Base-by-base conservation (phyloP, 2,888 invertebrate genomes). In the Pammene fasciana region DNA sequence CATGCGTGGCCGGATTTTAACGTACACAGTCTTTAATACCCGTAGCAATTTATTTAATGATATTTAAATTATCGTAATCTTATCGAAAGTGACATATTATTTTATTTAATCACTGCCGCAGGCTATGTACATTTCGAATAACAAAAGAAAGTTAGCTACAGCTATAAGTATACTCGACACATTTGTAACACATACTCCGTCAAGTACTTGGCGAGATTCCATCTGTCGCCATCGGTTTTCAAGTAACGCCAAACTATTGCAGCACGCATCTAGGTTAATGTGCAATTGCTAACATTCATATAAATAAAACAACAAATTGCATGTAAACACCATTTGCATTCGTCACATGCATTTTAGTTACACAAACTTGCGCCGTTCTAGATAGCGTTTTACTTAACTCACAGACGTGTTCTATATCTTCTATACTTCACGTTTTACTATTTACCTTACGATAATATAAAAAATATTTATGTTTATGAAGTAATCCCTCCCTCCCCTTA, bases 201-300 rank as follows among this genome's bases (percentile, higher is more conserved):
- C 72, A 77, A 75, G 72, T 72, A 80, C 77, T 83, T 85, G 83
- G 85, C 84, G 74, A 73, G 75, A 71, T 71, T 85, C 83, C 82
- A 85, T 81, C 70, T 70, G 68, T 71, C 72, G 72, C 68, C 75
- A 74, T 75, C 38, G 57, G 74, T 73, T 73, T 68, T 65, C 67
- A 72, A 74, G 76, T 73, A 76, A 68, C 72, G 72, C 75, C 73
- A 74, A 76, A 76, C 75, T 75, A 76, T 75, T 78, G 72, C 75
- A 78, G 38, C 52, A 68, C 45, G 26, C 79, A 71, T 56, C 72
- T 83, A 73, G 85, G 82, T 81, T 82, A 85, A 79, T 79, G 78
- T 75, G 55, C 71, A 65, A 70, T 70, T 67, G 61, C 55, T 72
- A 71, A 54, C 66, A 62, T 68, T 26, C 56, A 48, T 34, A 67